phyloP scores from a whole-genome alignment of 2,797 vertebrate species.

The Bovichtus diacanthus region DNA sequence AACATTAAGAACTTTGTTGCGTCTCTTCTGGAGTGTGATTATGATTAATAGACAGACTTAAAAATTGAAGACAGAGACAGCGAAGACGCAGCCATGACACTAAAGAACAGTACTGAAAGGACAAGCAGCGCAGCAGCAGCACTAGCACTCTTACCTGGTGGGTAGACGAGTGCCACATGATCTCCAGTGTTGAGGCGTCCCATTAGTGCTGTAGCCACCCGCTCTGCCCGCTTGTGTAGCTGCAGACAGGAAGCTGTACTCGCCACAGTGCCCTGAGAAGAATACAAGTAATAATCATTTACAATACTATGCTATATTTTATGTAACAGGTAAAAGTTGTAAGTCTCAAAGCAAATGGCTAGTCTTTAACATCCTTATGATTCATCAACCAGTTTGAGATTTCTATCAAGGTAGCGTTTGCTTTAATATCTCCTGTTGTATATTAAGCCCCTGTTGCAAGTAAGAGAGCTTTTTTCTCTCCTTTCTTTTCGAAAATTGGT shows the following conservation, averaged over 20 bases:
- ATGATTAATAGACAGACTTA: background rate
- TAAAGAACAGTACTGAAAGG: background rate
- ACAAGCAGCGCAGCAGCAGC: background rate
- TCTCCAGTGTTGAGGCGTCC: conserved; percentile 92
- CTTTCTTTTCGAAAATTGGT: no score
- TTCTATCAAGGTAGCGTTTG: background rate
- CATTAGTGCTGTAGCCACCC: conserved; percentile 89
- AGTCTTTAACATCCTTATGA: background rate
- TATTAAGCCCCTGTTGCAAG: no score
- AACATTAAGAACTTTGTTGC: background rate
- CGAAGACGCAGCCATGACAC: background rate
- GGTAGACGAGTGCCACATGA: conserved; percentile 95
- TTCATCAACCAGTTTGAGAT: background rate
- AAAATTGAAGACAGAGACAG: background rate
- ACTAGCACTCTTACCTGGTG: conserved; percentile 83
- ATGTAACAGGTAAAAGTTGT: background rate
- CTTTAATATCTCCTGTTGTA: background rate
- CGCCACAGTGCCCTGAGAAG: conserved; percentile 89
- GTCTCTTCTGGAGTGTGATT: background rate
- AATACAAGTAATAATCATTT: conserved; percentile 14
- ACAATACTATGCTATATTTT: background rate
- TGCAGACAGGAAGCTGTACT: conserved; percentile 93
- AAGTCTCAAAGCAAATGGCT: background rate
- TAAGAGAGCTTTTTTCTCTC: no score
- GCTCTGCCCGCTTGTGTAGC: conserved; percentile 94